Evolutionary conservation across 2,113 vertebrate species (phyloP).

Genomic region (Clarias batrachus): DNA sequence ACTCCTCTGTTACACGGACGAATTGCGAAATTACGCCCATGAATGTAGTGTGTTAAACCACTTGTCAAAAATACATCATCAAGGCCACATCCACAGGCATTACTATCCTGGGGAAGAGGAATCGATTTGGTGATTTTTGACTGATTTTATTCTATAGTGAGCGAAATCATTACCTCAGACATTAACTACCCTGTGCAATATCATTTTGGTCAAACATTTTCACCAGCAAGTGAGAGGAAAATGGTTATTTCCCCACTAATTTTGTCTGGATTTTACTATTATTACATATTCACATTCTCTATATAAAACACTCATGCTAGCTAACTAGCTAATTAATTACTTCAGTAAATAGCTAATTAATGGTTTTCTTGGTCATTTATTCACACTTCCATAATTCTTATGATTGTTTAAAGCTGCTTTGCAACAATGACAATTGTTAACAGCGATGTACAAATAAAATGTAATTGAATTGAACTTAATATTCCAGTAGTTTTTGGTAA

Average conservation of each 20-base stretch:
- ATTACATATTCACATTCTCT: neutral
- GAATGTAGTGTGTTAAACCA: too few relatives aligned
- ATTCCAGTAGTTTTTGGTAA: neutral
- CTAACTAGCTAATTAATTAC: neutral
- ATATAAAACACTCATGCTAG: neutral
- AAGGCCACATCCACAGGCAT: too few relatives aligned
- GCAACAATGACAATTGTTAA: too few relatives aligned
- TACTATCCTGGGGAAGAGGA: too few relatives aligned
- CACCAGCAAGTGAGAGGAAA: neutral
- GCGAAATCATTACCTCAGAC: neutral
- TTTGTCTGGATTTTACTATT: neutral
- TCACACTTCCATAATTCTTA: neutral
- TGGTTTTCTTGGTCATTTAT: neutral
- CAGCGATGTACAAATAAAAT: too few relatives aligned
- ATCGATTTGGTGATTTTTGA: too few relatives aligned
- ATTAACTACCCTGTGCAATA: neutral
- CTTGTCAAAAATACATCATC: too few relatives aligned
- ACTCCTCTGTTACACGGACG: too few relatives aligned
- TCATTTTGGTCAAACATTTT: neutral
- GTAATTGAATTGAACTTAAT: neutral
- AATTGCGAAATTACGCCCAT: too few relatives aligned
- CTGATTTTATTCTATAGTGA: too few relatives aligned
- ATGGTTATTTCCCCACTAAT: neutral
- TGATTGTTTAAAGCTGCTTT: too few relatives aligned
- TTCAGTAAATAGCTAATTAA: neutral